Conservation (phyloP, 2,888 invertebrate species). For the Nomada goodeniana region DNA sequence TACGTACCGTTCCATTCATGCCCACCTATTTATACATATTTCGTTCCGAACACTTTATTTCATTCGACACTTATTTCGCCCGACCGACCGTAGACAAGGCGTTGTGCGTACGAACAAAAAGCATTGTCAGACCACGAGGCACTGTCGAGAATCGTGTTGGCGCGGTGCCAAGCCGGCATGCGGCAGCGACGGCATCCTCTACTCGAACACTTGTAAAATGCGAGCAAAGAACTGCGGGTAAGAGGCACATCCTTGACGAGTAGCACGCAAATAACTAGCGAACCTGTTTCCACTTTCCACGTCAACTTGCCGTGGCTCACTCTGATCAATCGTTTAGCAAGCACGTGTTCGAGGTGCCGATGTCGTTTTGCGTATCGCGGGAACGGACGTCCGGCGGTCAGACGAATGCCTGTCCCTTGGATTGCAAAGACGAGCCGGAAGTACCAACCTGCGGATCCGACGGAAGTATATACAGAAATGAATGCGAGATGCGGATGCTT, state of each 20-base stretch:
- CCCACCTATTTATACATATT: neutral
- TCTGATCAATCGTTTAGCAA: constrained; percentile 86
- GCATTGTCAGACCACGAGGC: constrained; percentile 95
- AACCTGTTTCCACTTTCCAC: neutral
- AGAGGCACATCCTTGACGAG: constrained; percentile 65
- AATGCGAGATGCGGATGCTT: constrained; percentile 94
- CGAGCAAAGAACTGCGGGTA: constrained; percentile 96
- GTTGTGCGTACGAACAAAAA: constrained; percentile 95
- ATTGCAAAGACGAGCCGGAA: constrained; percentile 90
- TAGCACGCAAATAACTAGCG: neutral
- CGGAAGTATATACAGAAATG: constrained; percentile 93
- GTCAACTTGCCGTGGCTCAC: neutral
- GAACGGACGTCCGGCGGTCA: constrained; percentile 90
- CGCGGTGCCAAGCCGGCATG: constrained; percentile 95
- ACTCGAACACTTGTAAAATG: constrained; percentile 96
- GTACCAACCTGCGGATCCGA: constrained; percentile 94
- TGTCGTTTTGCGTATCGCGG: constrained; percentile 93
- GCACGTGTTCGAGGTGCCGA: constrained; percentile 96
- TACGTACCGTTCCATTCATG: constrained; percentile 84
- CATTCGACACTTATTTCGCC: neutral
- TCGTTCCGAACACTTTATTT: too few relatives aligned
- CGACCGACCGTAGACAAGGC: constrained; percentile 85
- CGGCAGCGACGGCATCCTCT: constrained; percentile 95
- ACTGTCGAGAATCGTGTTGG: constrained; percentile 96
- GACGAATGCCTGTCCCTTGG: constrained; percentile 88